Conservation (phyloP, 2,113 vertebrate genomes). For the Leucosticte australis region DNA sequence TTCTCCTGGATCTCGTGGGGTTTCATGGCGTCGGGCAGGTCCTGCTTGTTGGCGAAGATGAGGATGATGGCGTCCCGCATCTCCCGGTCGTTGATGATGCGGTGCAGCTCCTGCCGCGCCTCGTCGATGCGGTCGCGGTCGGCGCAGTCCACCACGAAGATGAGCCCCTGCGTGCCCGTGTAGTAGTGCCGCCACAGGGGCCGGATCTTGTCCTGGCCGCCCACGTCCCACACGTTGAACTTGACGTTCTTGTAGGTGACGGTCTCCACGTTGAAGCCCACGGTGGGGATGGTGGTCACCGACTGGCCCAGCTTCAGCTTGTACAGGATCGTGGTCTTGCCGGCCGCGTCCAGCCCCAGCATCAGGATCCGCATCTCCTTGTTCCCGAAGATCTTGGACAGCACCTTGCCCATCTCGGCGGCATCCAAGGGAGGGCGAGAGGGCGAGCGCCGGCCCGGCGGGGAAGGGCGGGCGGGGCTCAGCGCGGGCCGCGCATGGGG, state of each 20-base stretch:
- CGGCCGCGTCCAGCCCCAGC: conserved; percentile 96
- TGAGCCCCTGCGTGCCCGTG: conserved; percentile 97
- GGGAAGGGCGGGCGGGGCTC: background rate
- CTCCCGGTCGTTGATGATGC: conserved; percentile 98
- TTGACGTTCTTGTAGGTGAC: conserved; percentile 99
- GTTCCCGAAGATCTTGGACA: conserved; percentile 99
- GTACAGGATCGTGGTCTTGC: conserved; percentile 98
- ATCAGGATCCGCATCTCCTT: conserved; percentile 99
- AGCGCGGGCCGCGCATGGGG: background rate
- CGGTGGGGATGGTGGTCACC: conserved; percentile 97
- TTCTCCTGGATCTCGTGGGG: conserved; percentile 99
- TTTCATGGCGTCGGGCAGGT: conserved; percentile 99
- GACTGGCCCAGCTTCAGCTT: conserved; percentile 99
- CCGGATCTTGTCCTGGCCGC: conserved; percentile 98
- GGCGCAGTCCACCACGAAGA: conserved; percentile 99
- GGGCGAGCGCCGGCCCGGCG: background rate
- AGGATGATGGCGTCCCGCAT: conserved; percentile 99
- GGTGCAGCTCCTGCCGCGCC: conserved; percentile 96
- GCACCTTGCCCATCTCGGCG: conserved; percentile 96
- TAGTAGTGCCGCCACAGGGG: conserved; percentile 99
- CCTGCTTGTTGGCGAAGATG: conserved; percentile 99
- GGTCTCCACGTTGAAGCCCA: conserved; percentile 98
- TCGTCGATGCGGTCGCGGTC: conserved; percentile 98
- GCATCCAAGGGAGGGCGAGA: conserved; percentile 52
- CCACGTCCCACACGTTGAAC: conserved; percentile 99